Percentiles rank a stretch among this genome's conserved stretches.
phyloP scores from a whole-genome alignment of 2,113 vertebrate species.

The Passer domesticus region DNA sequence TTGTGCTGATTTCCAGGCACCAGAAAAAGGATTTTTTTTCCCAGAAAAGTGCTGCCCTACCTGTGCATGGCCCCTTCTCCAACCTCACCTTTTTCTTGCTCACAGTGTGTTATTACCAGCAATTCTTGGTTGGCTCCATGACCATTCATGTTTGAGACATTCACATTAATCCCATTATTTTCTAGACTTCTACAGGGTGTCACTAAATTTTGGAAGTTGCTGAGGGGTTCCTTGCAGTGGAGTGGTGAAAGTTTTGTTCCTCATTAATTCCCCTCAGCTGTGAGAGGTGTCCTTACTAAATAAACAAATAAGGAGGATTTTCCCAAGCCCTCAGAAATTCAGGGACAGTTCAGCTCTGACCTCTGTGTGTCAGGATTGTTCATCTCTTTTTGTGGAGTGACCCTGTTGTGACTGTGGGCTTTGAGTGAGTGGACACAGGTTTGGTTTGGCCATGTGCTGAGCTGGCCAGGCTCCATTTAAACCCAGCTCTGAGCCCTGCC shows the following conservation, averaged over 20 bases:
- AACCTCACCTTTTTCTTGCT: not conserved
- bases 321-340: not conserved
- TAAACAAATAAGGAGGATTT: not conserved
- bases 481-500: not conserved
- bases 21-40: not conserved
- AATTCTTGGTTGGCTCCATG: fast-evolving
- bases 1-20: not conserved
- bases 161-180: not conserved
- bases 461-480: not conserved
- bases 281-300: not conserved
- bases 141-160: not conserved
- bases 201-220: not conserved
- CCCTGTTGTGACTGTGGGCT: not conserved
- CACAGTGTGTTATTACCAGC: not conserved
- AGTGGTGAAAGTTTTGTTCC: not conserved
- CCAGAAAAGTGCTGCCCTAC: not conserved
- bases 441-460: not conserved
- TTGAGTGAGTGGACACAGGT: not conserved
- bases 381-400: not conserved
- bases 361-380: fast-evolving
- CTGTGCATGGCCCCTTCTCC: not conserved
- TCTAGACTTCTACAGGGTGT: too few species aligned
- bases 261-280: not conserved
- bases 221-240: not conserved
- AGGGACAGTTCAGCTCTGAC: not conserved